A percentile compares a stretch with the other conserved stretches of the same genome.
Evolutionary conservation across 2,797 vertebrate genomes (phyloP).

Genomic region (Myotis findleyi): DNA sequence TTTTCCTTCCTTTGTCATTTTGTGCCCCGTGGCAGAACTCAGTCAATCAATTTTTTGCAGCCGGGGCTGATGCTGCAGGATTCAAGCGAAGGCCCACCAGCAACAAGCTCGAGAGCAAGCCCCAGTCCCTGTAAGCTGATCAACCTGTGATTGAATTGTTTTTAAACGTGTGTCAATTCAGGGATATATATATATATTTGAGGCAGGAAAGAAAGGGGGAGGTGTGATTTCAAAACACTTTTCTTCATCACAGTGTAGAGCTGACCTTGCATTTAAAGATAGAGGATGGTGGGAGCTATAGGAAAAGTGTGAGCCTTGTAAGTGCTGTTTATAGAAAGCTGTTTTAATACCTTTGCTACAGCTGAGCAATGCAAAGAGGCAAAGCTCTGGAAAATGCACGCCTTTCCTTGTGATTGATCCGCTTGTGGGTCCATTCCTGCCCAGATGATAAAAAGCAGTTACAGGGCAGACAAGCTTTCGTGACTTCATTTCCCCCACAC

Average conservation of each 20-base stretch:
- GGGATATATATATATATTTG: conserved; percentile 32
- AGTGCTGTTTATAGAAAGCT: conserved; percentile 59
- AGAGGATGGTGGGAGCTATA: neutral
- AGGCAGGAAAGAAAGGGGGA: neutral
- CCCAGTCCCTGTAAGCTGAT: conserved; percentile 48
- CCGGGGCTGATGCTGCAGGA: conserved; percentile 68
- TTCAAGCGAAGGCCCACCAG: conserved; percentile 69
- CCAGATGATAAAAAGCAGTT: conserved; percentile 50
- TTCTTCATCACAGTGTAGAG: conserved; percentile 31
- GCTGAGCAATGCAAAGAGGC: conserved; percentile 56
- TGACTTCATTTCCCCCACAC: conserved; percentile 39
- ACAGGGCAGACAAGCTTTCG: neutral
- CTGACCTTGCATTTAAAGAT: conserved; percentile 69
- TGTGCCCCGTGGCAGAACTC: conserved; percentile 58
- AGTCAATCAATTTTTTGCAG: conserved; percentile 68
- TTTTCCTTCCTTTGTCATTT: conserved; percentile 79
- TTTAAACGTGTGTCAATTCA: conserved; percentile 64
- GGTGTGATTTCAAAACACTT: conserved; percentile 18
- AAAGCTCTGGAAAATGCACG: conserved; percentile 45
- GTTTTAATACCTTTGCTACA: conserved; percentile 50
- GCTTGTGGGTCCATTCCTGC: conserved; percentile 52
- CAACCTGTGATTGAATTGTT: conserved; percentile 54
- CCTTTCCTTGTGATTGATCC: conserved; percentile 38
- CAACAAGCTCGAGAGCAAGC: conserved; percentile 33
- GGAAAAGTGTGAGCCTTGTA: conserved; percentile 16